Evolutionary conservation across 2,797 vertebrate genomes (phyloP), one percentile per base, ranked within the genome.

Genomic region (Clarias laeviceps): DNA sequence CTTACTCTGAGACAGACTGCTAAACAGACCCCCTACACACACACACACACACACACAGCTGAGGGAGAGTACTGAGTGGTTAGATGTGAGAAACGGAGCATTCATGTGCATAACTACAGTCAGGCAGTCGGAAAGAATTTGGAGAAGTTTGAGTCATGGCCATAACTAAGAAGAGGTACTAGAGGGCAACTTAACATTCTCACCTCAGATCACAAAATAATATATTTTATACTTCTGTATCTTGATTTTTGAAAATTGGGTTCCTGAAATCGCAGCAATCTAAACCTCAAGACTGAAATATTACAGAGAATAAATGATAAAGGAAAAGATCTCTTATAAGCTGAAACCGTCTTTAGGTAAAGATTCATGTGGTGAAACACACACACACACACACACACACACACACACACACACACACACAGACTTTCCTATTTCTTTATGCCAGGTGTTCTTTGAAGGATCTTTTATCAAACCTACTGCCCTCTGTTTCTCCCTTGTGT

Each of bases 401-500:
- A 76, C 69, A 66, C 57, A 72, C 73, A 66, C n/a, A 80, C 81
- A 77, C 54, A 29, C 64, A 29, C 64, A 29, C 64, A 29, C 81
- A 70, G 29, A 72, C 79, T 62, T 29, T 54, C 64, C 32, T 68
- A 20, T 77, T 68, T 85, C 61, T 68, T 84, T 65, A 68, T 82
- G 54, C 82, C 76, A 73, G 80, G 61, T 82, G 78, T 59, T 86
- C 57, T 80, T 80, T 84, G 37, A 73, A 68, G 59, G 82, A 61
- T 82, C 74, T 7, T 61, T 76, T 22, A 69, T n/a, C 14, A 57
- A 79, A 54, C 66, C 74, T 32, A 17, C 66, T 62, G 80, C 29
- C 80, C 20, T 85, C 64, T 40, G 56, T 82, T 82, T 86, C 82
- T 77, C 79, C 77, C 65, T 79, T 59, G n/a, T 84, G 78, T 85